These are phyloP conservation scores for Meteorus sp. DNA, from an alignment of 1,140 invertebrate species.

Conservation along the genomic window DNA sequence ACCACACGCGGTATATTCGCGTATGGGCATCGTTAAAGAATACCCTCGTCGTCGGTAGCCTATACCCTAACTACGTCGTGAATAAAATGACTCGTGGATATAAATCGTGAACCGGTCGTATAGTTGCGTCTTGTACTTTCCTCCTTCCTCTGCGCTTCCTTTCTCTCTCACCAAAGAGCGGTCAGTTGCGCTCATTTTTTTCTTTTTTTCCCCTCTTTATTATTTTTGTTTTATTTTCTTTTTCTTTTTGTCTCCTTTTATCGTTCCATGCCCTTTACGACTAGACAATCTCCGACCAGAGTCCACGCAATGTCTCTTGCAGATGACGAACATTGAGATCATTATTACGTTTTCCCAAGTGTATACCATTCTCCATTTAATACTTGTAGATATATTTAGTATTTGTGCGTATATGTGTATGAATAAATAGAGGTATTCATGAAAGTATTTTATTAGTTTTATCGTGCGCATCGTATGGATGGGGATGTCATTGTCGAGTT, in stretches of 20 bases:
- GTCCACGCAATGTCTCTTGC: not conserved
- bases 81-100: constrained; percentile 27
- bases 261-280: not conserved
- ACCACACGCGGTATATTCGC: no score
- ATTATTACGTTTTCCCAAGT: constrained; percentile 21
- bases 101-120: constrained; percentile 26
- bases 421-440: no score
- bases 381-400: no score
- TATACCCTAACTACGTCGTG: constrained; percentile 28
- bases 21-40: constrained; percentile 28
- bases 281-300: not conserved
- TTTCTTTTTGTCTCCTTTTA: not conserved
- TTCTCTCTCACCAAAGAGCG: no score
- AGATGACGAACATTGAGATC: constrained; percentile 29
- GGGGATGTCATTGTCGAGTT: no score
- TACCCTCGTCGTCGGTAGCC: constrained; percentile 19
- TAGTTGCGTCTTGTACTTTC: not conserved
- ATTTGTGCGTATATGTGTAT: no score
- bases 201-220: constrained; percentile 1
- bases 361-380: no score
- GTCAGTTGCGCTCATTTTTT: no score
- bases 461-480: no score
- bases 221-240: not conserved
- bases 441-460: no score
- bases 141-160: not conserved